phyloP scores from a whole-genome alignment of 2,888 invertebrate species.

The Chesias legatella region DNA sequence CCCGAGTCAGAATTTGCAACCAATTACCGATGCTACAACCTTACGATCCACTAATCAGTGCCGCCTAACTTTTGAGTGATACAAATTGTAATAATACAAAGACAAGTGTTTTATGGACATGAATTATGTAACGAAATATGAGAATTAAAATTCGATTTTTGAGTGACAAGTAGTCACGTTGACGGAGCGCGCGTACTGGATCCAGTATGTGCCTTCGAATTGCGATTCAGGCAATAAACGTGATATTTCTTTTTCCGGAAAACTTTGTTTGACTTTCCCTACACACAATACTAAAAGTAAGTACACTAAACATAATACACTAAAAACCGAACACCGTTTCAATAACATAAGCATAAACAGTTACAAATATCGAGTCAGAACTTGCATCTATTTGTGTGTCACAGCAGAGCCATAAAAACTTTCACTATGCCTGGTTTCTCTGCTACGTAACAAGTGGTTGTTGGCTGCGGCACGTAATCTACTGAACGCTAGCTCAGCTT shows the following conservation, averaged over 20 bases:
- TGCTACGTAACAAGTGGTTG: constrained; percentile 57
- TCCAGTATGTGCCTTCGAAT: constrained; percentile 76
- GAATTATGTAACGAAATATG: constrained; percentile 41
- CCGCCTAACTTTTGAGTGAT: constrained; percentile 61
- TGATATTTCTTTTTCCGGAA: constrained; percentile 66
- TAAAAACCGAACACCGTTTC: constrained; percentile 5
- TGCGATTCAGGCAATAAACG: constrained; percentile 75
- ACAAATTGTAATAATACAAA: constrained; percentile 28
- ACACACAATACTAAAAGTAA: constrained; percentile 22
- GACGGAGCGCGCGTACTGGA: constrained; percentile 73
- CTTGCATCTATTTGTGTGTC: constrained; percentile 43
- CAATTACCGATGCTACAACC: constrained; percentile 62
- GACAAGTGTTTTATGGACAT: constrained; percentile 60
- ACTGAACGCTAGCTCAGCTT: constrained; percentile 30
- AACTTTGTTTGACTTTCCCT: constrained; percentile 46
- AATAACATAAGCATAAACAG: constrained; percentile 18
- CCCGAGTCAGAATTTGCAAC: constrained; percentile 41
- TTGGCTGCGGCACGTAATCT: constrained; percentile 46
- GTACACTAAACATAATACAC: constrained; percentile 13
- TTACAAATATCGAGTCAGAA: constrained; percentile 29
- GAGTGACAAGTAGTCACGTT: constrained; percentile 68
- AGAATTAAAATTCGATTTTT: constrained; percentile 46
- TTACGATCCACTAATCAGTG: constrained; percentile 69
- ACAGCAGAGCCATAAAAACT: constrained; percentile 54
- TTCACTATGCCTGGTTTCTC: constrained; percentile 69